Base-by-base conservation (phyloP, 2,888 invertebrate species). In the Hydriomena furcata region DNA sequence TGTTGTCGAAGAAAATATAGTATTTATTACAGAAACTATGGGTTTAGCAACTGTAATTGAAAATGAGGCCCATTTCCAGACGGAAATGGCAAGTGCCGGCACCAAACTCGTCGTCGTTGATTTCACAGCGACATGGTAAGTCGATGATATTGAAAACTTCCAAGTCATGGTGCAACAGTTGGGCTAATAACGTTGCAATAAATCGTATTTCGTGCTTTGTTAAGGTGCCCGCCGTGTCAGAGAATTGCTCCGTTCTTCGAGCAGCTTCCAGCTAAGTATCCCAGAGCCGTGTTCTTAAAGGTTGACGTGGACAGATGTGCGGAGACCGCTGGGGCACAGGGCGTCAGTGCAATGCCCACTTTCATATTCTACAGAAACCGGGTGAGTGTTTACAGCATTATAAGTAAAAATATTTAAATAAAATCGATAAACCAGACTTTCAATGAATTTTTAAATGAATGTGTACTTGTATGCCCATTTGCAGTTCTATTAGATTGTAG, bases 321-420 rank as follows among this genome's bases (percentile, higher is more conserved):
- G 64, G 98, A 97, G 65, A 96, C 96, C 6, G 98, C 99, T 1
- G 93, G 94, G 17, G 91, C 93, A 7, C 96, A 99, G 76, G 97
- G 97, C 44, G 96, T 99, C 28, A 95, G 95, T 47, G 97, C 98
- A 0, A 99, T 99, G 98, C 99, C 99, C 13, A 99, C 99, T 0
- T 99, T 99, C 76, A 94, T 98, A 63, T 97, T 99, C 76, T 99
- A 96, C 80, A 94, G 96, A 64, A 98, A 96, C 79, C 92, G 94
- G 76, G 94, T 94, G 79, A 37, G 17, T 32, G 11, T 0, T 4
- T 17, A 17, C 4, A 17, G 17, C 4, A 3, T 17, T 17, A 3
- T 17, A 17, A 3, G 17, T 17, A 17, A 4, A n/a, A n/a, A n/a
- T n/a, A n/a, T n/a, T n/a, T n/a, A n/a, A n/a, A n/a, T n/a, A n/a